These are phyloP conservation scores for Xanthia icteritia DNA, from an alignment of 2,888 invertebrate species.

Conservation along the genomic window DNA sequence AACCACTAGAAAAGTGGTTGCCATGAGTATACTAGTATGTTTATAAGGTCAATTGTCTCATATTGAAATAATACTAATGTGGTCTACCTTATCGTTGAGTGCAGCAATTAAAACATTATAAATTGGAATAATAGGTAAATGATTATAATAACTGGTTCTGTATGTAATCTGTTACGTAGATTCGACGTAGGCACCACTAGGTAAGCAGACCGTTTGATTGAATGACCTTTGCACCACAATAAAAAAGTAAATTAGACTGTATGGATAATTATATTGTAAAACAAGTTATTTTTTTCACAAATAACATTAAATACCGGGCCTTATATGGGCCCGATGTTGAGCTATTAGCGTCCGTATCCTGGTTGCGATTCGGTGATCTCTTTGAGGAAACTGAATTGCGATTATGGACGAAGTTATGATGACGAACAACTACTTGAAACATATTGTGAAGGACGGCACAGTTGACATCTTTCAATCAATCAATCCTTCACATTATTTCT, in stretches of 20 bases:
- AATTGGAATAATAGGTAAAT: background rate
- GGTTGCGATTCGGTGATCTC: too few species aligned
- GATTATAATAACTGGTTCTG: constrained; percentile 4
- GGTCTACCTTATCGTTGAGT: background rate
- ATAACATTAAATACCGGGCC: background rate
- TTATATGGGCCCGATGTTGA: too few species aligned
- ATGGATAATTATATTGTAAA: background rate
- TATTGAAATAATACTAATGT: background rate
- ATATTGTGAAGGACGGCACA: too few species aligned
- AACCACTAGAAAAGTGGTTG: background rate
- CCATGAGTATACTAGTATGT: background rate
- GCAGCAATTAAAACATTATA: background rate
- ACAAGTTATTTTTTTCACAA: constrained; percentile 3
- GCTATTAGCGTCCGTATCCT: too few species aligned
- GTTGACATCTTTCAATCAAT: too few species aligned
- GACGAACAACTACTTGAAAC: too few species aligned
- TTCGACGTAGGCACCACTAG: background rate
- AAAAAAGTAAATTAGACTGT: background rate
- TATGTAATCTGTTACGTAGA: background rate
- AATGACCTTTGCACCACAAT: too few species aligned
- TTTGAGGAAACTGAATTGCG: too few species aligned
- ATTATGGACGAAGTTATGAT: too few species aligned
- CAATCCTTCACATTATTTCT: too few species aligned
- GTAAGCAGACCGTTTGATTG: background rate
- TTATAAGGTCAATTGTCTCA: background rate